Evolutionary conservation across 2,888 invertebrate genomes (phyloP).

Genomic region (Sclerodermus sp.): DNA sequence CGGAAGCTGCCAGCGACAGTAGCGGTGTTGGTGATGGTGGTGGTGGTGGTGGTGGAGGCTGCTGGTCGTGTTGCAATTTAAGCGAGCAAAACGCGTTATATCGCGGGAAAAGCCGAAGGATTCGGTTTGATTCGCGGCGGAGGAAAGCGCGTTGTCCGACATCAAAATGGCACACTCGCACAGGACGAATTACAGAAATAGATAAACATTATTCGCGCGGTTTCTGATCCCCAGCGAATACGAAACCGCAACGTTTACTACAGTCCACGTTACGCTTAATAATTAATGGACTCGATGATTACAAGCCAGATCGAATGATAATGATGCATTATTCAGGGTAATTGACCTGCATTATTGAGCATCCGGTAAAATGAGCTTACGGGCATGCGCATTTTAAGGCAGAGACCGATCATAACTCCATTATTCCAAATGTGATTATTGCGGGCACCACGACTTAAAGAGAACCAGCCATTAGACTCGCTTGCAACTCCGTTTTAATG

Average conservation of each 20-base stretch:
- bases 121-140: not conserved
- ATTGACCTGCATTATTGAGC: constrained; percentile 29
- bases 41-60: no score
- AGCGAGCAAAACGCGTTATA: no score
- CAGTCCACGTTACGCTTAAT: constrained; percentile 24
- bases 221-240: constrained; percentile 18
- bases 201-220: constrained; percentile 26
- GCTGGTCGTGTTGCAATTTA: no score
- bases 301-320: constrained; percentile 34
- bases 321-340: constrained; percentile 38
- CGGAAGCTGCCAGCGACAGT: no score
- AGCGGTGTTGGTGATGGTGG: no score
- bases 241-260: constrained; percentile 24
- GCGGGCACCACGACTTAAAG: no score
- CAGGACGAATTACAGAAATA: constrained; percentile 30
- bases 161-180: constrained; percentile 16
- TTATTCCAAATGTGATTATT: no score
- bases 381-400: no score
- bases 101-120: not conserved
- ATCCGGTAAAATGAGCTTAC: no score
- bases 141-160: constrained; percentile 1
- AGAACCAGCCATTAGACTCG: no score
- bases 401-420: no score
- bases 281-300: constrained; percentile 45
- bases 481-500: no score